phyloP scores from a whole-genome alignment of 2,113 vertebrate species.

The Bubo scandiacus region DNA sequence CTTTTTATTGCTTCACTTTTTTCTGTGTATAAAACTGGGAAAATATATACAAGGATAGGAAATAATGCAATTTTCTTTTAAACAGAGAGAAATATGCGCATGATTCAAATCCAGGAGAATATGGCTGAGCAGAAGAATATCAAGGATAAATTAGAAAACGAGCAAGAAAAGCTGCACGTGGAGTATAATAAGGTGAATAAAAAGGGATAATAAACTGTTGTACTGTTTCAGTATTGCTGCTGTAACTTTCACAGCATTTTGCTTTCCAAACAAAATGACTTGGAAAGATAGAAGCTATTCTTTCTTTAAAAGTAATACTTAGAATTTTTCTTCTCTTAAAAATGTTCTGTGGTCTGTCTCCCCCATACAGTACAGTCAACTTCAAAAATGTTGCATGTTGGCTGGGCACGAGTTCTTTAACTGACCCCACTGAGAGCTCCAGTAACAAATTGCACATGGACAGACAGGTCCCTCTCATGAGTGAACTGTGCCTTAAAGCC shows the following conservation, averaged over 20 bases:
- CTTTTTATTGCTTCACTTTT: neutral
- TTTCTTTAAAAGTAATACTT: neutral
- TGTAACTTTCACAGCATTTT: neutral
- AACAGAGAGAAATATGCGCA: conserved; percentile 97
- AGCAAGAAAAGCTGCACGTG: conserved; percentile 96
- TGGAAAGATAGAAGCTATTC: neutral
- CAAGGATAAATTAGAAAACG: conserved; percentile 96
- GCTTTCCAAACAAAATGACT: neutral
- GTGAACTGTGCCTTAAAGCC: neutral
- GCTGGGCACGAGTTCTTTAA: neutral
- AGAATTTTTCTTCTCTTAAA: neutral
- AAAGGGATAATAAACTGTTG: neutral
- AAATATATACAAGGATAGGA: neutral
- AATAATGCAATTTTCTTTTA: conserved; percentile 57
- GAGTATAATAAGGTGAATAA: conserved; percentile 93
- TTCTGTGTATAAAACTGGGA: neutral
- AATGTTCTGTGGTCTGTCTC: neutral
- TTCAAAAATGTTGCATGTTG: neutral
- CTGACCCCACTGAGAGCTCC: neutral
- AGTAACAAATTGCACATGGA: neutral
- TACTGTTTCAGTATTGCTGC: neutral
- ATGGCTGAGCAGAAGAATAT: conserved; percentile 97
- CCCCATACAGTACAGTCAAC: neutral
- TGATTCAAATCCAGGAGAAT: conserved; percentile 99
- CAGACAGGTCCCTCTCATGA: neutral